These are phyloP conservation scores for Diabrotica virgifera DNA, from an alignment of 1,140 invertebrate species.

Conservation along the genomic window DNA sequence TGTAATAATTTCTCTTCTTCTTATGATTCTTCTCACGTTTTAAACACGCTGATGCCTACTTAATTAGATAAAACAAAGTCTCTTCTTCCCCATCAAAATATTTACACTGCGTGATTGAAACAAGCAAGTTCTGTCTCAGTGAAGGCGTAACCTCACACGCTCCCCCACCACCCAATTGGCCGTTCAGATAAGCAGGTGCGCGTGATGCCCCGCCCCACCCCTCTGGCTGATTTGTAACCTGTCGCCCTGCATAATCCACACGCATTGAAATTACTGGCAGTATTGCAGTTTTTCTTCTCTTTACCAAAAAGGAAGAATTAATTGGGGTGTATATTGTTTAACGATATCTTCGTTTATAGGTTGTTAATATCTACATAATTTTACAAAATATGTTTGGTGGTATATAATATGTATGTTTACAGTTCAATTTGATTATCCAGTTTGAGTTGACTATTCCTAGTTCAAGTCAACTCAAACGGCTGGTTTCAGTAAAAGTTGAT, in stretches of 20 bases:
- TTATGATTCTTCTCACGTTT: too few relatives aligned
- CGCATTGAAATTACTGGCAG: slow-evolving; percentile 2
- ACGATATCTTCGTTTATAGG: too few relatives aligned
- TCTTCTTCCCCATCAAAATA: not conserved
- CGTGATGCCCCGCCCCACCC: slow-evolving; percentile 23
- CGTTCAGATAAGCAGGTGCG: slow-evolving; percentile 31
- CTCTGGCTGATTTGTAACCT: slow-evolving; percentile 32
- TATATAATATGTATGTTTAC: too few relatives aligned
- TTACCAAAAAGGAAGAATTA: slow-evolving; percentile 4
- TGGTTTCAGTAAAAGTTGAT: too few relatives aligned
- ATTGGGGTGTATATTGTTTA: not conserved
- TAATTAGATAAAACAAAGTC: too few relatives aligned
- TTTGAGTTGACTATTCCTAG: too few relatives aligned
- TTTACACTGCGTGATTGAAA: not conserved
- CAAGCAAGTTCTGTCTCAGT: not conserved
- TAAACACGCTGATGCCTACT: too few relatives aligned
- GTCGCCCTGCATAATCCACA: slow-evolving; percentile 29
- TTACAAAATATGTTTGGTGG: too few relatives aligned
- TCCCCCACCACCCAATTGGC: slow-evolving; percentile 20
- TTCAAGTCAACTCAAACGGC: too few relatives aligned
- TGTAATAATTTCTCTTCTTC: too few relatives aligned
- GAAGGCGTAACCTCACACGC: not conserved
- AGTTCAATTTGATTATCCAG: too few relatives aligned
- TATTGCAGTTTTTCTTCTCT: slow-evolving; percentile 1
- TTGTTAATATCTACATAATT: too few relatives aligned